Evolutionary conservation across 2,888 invertebrate species (phyloP).

Genomic region (Mechanitis mazaeus): DNA sequence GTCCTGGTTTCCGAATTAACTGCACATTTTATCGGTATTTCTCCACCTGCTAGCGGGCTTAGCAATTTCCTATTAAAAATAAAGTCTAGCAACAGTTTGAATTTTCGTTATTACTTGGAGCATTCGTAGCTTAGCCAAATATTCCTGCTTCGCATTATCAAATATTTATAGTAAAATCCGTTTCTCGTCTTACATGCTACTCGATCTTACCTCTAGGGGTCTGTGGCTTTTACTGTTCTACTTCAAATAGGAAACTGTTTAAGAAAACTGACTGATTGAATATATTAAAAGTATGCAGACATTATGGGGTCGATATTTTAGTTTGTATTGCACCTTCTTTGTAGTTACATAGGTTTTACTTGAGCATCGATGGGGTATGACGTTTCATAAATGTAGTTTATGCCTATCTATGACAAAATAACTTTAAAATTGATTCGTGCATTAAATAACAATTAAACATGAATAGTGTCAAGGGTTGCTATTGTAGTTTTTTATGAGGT

Average conservation of each 20-base stretch:
- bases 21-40: too few relatives aligned
- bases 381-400: too few relatives aligned
- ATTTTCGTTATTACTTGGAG: conserved; percentile 1
- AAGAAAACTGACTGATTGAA: conserved; percentile 1
- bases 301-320: too few relatives aligned
- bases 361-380: too few relatives aligned
- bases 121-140: conserved; percentile 42
- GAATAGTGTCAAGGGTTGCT: too few relatives aligned
- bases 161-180: conserved; percentile 65
- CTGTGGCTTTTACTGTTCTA: conserved; percentile 1
- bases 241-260: conserved; percentile 1
- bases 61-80: conserved; percentile 8
- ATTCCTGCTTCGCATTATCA: conserved; percentile 47
- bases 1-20: too few relatives aligned
- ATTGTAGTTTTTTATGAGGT: too few relatives aligned
- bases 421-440: too few relatives aligned
- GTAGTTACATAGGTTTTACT: too few relatives aligned
- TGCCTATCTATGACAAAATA: too few relatives aligned
- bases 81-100: not conserved
- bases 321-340: too few relatives aligned
- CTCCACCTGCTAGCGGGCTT: not conserved
- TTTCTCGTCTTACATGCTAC: conserved; percentile 39
- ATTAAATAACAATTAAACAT: too few relatives aligned
- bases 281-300: not conserved
- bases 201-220: conserved; percentile 3